Evolutionary conservation across 2,113 vertebrate genomes (phyloP), one percentile per base, ranked within the genome.

Genomic region (Nansenia antarctica): DNA sequence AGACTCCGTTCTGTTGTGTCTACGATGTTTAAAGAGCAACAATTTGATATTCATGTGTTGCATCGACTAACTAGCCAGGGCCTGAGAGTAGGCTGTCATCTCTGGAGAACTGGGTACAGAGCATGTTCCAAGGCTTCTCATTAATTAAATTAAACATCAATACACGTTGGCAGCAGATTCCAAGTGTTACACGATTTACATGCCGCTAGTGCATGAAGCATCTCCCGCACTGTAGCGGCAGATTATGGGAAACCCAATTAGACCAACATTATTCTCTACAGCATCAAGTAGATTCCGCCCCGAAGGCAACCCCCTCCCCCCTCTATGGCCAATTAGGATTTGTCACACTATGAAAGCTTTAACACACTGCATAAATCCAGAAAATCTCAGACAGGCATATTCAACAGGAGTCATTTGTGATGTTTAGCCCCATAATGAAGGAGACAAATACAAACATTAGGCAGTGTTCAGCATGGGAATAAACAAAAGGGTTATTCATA

Each of bases 191-290:
- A 76, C 65, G 78, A 83, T 90, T 90, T 85, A 76, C 78, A 86
- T 83, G 86, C 83, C 67, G 73, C 85, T 89, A 85, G 84, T 78
- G 79, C 77, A 77, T 79, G 79, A 83, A n/a, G 74, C 77, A 77
- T 87, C 83, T 85, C 82, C 63, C 79, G 70, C 74, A 73, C 70
- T 71, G 78, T 77, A 81, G 86, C 70, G 67, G 80, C 78, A 82
- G 85, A 89, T 89, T 90, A 89, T 60, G 81, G 84, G 79, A 87
- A 87, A 81, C 85, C 87, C 86, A 90, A 91, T 92, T 91, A 90
- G 80, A 89, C 80, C 72, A 65, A 83, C 85, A 83, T 76, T 75
- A 85, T 83, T 84, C 85, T 69, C n/a, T n/a, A n/a, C 73, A 84
- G 87, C 83, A 86, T 89, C 87, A 87, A 87, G 88, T 89, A 86